Evolutionary conservation across 2,888 invertebrate species (phyloP).

Genomic region (Mayetiola destructor): DNA sequence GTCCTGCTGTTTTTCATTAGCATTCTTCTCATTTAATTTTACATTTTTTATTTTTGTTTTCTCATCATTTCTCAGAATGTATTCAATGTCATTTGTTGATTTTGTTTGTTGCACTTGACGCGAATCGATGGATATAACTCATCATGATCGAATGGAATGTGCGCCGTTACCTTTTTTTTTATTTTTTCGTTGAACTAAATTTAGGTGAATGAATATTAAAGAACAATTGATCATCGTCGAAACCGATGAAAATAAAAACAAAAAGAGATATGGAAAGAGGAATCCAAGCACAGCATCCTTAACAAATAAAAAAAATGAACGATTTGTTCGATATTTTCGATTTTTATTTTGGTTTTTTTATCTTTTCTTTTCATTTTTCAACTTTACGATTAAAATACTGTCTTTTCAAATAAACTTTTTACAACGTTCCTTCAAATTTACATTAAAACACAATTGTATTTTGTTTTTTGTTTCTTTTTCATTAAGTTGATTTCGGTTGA

Average conservation of each 20-base stretch:
- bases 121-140: too few relatives aligned
- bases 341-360: too few relatives aligned
- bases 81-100: neutral
- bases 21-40: too few relatives aligned
- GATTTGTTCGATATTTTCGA: too few relatives aligned
- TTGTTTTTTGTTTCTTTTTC: neutral
- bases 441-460: neutral
- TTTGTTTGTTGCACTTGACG: neutral
- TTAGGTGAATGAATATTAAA: too few relatives aligned
- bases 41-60: neutral
- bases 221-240: too few relatives aligned
- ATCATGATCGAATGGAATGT: neutral
- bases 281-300: neutral
- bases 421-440: too few relatives aligned
- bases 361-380: neutral
- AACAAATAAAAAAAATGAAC: slow-evolving; percentile 1
- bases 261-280: neutral
- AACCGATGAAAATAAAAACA: neutral
- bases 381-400: slow-evolving; percentile 10
- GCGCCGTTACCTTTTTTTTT: neutral
- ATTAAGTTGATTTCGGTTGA: neutral
- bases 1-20: too few relatives aligned
- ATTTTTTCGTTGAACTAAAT: too few relatives aligned
- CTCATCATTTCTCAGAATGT: neutral
- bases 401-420: slow-evolving; percentile 10